Conservation (phyloP, 2,113 vertebrate genomes). For the Ia io region DNA sequence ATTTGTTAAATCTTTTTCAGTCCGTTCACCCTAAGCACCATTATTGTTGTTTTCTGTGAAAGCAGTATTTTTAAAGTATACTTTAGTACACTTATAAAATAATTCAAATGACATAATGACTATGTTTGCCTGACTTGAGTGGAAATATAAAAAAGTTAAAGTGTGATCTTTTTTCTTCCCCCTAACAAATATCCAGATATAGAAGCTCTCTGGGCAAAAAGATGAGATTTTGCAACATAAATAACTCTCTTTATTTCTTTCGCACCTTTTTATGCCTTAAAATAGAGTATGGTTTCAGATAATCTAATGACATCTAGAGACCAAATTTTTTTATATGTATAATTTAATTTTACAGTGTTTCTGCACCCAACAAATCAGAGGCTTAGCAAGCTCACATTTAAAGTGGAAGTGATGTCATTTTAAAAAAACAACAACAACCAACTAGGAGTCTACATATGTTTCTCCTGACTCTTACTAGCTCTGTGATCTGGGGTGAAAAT, state of each 20-base stretch:
- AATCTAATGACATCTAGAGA: neutral
- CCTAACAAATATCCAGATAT: neutral
- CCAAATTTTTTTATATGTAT: neutral
- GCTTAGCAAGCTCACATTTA: constrained; percentile 21
- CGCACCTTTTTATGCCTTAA: neutral
- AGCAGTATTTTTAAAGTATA: constrained; percentile 23
- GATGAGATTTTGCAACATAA: neutral
- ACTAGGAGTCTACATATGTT: neutral
- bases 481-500: neutral
- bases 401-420: constrained; percentile 13
- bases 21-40: neutral
- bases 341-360: constrained; percentile 19
- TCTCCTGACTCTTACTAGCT: constrained; percentile 14
- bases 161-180: no score
- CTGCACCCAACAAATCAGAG: neutral
- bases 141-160: constrained; percentile 10
- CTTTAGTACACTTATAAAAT: constrained; percentile 31
- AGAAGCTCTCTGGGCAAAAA: neutral
- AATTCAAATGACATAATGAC: constrained; percentile 31
- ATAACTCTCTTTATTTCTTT: neutral
- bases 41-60: constrained; percentile 6
- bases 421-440: neutral
- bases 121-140: neutral
- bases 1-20: constrained; percentile 15
- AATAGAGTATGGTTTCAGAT: neutral